Conservation (phyloP, 2,888 invertebrate species). For the Xestia rhomboidea region DNA sequence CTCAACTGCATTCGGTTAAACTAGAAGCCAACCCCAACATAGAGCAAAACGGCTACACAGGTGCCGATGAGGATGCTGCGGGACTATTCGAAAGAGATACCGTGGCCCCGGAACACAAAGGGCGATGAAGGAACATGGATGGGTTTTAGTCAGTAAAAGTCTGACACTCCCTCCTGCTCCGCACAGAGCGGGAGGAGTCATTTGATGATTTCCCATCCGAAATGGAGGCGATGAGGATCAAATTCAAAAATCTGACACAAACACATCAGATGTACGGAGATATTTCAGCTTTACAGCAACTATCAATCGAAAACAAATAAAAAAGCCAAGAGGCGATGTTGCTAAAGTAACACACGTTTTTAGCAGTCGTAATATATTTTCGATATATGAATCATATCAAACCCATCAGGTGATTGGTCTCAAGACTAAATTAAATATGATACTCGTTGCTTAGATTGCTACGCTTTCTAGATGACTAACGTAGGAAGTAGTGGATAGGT, state of each 20-base stretch:
- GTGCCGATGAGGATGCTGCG: no score
- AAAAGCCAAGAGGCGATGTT: not conserved
- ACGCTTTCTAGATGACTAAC: constrained; percentile 47
- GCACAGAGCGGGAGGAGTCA: no score
- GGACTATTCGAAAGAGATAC: no score
- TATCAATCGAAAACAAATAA: constrained; percentile 19
- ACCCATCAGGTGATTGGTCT: constrained; percentile 40
- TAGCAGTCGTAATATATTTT: constrained; percentile 28
- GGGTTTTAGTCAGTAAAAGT: no score
- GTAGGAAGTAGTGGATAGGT: constrained; percentile 31
- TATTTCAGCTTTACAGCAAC: not conserved
- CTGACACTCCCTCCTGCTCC: no score
- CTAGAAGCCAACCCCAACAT: not conserved
- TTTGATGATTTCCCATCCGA: no score
- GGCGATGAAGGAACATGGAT: no score
- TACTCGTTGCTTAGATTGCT: constrained; percentile 27
- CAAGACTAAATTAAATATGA: constrained; percentile 38
- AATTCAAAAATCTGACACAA: not conserved
- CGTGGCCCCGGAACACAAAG: no score
- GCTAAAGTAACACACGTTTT: constrained; percentile 10
- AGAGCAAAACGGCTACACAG: not conserved
- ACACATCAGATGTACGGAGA: not conserved
- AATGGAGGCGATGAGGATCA: no score
- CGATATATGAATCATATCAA: constrained; percentile 46
- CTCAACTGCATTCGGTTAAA: not conserved